These are phyloP conservation scores for Laticauda colubrina DNA, from an alignment of 2,113 vertebrate genomes.

Conservation along the genomic window DNA sequence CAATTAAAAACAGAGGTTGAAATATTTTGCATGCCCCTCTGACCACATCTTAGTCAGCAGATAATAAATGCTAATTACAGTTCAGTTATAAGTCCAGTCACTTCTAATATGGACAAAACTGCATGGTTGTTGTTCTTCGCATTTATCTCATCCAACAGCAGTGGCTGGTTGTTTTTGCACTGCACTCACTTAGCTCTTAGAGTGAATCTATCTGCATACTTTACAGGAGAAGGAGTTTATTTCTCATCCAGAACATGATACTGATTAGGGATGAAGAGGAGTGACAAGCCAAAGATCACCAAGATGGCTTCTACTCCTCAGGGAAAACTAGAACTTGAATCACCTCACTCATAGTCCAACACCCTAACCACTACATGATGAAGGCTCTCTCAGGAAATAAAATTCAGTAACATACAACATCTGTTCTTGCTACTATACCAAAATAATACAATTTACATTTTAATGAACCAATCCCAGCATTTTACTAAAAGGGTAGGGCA, in stretches of 20 bases:
- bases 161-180: not conserved
- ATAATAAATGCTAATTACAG: not conserved
- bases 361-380: not conserved
- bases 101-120: not conserved
- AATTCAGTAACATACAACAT: not conserved
- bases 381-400: not conserved
- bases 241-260: not conserved
- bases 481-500: not conserved
- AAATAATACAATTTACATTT: not conserved
- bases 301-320: not conserved
- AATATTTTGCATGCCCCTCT: not conserved
- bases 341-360: not conserved
- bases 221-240: not conserved
- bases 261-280: not conserved
- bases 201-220: not conserved
- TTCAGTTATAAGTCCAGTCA: not conserved
- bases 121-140: not conserved
- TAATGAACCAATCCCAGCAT: not conserved
- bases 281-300: not conserved
- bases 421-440: not conserved
- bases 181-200: not conserved
- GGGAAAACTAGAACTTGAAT: not conserved
- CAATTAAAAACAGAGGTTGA: not conserved
- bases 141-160: not conserved
- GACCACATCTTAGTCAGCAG: not conserved